Evolutionary conservation across 2,113 vertebrate genomes (phyloP), one percentile per base, ranked within the genome.

Genomic region (Cricetomys ansorgei): DNA sequence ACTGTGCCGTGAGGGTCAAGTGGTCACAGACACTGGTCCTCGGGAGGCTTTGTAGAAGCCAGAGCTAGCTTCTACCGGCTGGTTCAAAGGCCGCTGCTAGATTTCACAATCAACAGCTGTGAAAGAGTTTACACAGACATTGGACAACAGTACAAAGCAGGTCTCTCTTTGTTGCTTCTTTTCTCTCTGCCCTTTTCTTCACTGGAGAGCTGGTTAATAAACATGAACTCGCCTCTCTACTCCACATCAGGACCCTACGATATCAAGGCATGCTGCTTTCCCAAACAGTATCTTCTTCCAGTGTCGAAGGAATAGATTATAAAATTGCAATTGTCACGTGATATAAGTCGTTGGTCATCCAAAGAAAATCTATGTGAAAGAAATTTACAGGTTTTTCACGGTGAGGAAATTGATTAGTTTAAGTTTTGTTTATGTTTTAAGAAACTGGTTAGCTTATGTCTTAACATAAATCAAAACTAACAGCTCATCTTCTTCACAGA

Each of bases 381-480:
- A 87, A 3, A 72, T 92, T 92, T 70, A 17, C 80, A 72, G 75
- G 34, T n/a, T 85, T 76, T 77, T 8, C 13, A 77, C 77, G 50
- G 64, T 72, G 50, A 94, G 91, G 77, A 92, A 69, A 64, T 50
- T 43, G 17, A 19, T 40, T 31, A 43, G 50, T 67, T 90, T 80
- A n/a, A 73, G 83, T 84, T 92, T 72, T 67, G n/a, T 73, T 92
- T 70, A 19, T 81, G 85, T 89, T 93, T 72, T 67, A 89, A 91
- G 84, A 89, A 69, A 65, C 29, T n/a, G 13, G 16, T 43, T 69
- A 27, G 48, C 53, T 89, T 80, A n/a, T 77, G 72, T 89, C 81
- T 62, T 62, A 81, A 81, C 11, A 72, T 53, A 57, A 34, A 72
- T 93, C 43, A 7, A 34, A 25, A 34, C 64, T 67, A 25, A 34